Evolutionary conservation across 1,140 invertebrate species (phyloP), one percentile per base, ranked within the genome.

Genomic region (Drosophila takahashii): DNA sequence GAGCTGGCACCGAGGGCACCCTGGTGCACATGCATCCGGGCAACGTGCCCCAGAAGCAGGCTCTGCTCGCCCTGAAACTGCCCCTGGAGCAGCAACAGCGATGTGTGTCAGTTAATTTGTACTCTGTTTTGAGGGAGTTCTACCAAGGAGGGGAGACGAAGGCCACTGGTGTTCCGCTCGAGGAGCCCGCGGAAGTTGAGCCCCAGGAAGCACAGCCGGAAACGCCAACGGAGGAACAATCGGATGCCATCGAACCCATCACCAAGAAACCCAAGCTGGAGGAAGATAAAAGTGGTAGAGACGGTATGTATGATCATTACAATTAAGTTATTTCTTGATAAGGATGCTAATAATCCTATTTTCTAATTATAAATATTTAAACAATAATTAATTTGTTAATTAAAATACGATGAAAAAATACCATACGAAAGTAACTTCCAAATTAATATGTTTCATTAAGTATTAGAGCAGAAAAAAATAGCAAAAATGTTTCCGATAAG

Each of bases 1-100:
- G 96, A 0, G 91, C 92, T 0, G 92, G 94, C 45, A 95, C 94
- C 0, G 90, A 81, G 56, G 96, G 95, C 1, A 93, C 92, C 76
- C 78, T 97, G 15, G 93, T 98, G 36, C 96, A 98, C 79, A 93
- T 98, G 90, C 96, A 97, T 92, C 94, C 95, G 9, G 96, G 96
- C 0, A 96, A 96, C 91, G 94, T 95, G 79, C 94, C 96, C 37
- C 96, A 97, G 80, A 96, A 95, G 90, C 95, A 95, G 81, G 95
- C 95, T 0, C 81, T 98, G 10, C 90, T 97, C 54, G 95, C 96
- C 0, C 95, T 98, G 94, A 97, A 96, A 84, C 96, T 96, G 90
- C 90, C 93, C 2, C 70, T 93, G 51, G 95, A 96, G 75, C 95
- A 96, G 75, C 81, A 93, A 2, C 92, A 94, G 0, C 93, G 95